phyloP scores from a whole-genome alignment of 2,888 invertebrate genomes.

The Balanococcus diminutus region DNA sequence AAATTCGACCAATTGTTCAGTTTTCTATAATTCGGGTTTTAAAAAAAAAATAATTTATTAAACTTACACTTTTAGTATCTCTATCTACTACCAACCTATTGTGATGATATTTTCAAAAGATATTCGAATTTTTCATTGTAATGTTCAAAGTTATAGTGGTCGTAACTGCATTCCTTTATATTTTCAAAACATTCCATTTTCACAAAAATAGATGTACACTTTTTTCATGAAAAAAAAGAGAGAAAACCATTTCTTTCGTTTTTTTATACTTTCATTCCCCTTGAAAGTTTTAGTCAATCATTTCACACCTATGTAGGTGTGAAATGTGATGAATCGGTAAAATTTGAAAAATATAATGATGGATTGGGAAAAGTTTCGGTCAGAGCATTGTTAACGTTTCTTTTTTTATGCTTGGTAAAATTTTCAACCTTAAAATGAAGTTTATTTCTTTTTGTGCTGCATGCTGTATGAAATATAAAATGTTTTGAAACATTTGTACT shows the following conservation, averaged over 20 bases:
- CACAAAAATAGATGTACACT: background rate
- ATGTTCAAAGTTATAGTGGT: no score
- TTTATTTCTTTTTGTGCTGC: background rate
- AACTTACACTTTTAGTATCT: no score
- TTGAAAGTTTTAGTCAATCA: background rate
- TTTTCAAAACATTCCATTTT: background rate
- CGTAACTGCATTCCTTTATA: background rate
- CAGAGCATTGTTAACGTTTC: background rate
- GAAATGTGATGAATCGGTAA: background rate
- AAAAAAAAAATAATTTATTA: no score
- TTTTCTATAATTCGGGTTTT: no score
- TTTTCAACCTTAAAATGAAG: background rate
- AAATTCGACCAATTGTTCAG: no score
- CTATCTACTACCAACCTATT: no score
- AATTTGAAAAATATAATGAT: background rate
- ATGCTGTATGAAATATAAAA: no score
- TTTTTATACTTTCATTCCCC: background rate
- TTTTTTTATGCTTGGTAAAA: background rate
- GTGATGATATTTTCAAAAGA: no score
- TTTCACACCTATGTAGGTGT: background rate
- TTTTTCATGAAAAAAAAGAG: background rate
- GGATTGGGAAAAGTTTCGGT: background rate
- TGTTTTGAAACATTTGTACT: no score
- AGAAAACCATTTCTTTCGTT: background rate
- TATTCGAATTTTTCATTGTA: no score